These are phyloP conservation scores for Drosophila watanabei DNA, from an alignment of 1,140 invertebrate species.

Conservation along the genomic window DNA sequence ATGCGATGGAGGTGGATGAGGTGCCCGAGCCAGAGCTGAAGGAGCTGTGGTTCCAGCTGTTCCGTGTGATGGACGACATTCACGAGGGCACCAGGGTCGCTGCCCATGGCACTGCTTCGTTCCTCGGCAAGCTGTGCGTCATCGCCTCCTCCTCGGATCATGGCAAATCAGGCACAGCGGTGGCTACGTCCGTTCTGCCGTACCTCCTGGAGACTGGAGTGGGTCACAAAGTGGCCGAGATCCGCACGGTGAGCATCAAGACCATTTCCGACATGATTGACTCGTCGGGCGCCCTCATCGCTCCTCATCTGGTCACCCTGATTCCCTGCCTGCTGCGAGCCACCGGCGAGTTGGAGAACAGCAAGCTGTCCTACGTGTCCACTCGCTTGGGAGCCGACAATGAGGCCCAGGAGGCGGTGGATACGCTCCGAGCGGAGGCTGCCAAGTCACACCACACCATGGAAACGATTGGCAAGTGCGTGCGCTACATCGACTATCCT, in stretches of 20 bases:
- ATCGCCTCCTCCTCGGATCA: slow-evolving; percentile 91
- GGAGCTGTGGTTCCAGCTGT: slow-evolving; percentile 93
- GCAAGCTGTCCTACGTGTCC: slow-evolving; percentile 92
- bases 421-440: slow-evolving; percentile 91
- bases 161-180: slow-evolving; percentile 92
- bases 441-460: slow-evolving; percentile 94
- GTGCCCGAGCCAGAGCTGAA: slow-evolving; percentile 87
- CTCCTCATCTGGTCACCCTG: slow-evolving; percentile 92
- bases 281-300: slow-evolving; percentile 91
- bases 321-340: slow-evolving; percentile 94
- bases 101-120: slow-evolving; percentile 91
- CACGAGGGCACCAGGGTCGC: slow-evolving; percentile 94
- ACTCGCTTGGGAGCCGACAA: slow-evolving; percentile 89
- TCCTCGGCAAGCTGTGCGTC: slow-evolving; percentile 93
- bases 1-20: slow-evolving; percentile 68
- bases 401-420: slow-evolving; percentile 90
- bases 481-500: slow-evolving; percentile 92
- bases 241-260: slow-evolving; percentile 93
- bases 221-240: slow-evolving; percentile 91
- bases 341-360: slow-evolving; percentile 93
- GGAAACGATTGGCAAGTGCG: slow-evolving; percentile 94
- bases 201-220: slow-evolving; percentile 93
- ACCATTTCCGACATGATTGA: slow-evolving; percentile 94
- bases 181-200: slow-evolving; percentile 92
- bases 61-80: slow-evolving; percentile 97